Evolutionary conservation across 2,113 vertebrate species (phyloP).

Genomic region (Vanacampus margaritifer): DNA sequence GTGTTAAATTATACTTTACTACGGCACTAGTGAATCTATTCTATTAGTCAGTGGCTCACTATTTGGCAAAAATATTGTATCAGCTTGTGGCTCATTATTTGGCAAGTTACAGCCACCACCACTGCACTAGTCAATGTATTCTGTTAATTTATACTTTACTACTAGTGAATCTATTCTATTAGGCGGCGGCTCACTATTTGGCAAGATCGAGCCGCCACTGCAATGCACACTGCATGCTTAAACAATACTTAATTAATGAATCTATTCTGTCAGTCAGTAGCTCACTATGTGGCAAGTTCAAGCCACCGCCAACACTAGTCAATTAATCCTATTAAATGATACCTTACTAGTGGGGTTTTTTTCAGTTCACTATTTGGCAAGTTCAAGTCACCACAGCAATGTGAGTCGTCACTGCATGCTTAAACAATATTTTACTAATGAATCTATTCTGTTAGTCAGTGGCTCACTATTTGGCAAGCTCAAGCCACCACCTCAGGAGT

Average conservation of each 20-base stretch:
- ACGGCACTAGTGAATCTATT: neutral
- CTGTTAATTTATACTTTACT: neutral
- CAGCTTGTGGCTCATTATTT: too few species aligned
- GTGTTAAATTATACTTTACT: neutral
- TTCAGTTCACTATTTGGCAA: neutral
- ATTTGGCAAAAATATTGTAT: neutral
- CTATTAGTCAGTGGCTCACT: neutral
- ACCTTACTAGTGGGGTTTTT: neutral
- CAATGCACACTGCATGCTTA: too few species aligned
- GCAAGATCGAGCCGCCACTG: neutral
- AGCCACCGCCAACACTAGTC: too few species aligned
- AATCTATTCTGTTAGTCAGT: neutral
- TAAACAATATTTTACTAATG: too few species aligned
- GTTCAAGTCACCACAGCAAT: too few species aligned
- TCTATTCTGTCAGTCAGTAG: neutral
- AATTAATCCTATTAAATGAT: neutral
- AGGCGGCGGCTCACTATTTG: too few species aligned
- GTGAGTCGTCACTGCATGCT: neutral
- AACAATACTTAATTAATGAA: neutral
- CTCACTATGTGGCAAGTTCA: neutral
- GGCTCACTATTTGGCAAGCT: neutral
- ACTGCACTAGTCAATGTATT: neutral
- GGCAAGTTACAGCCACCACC: neutral
- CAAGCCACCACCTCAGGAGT: neutral
- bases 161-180: too few species aligned